Conservation (phyloP, 1,140 invertebrate species). For the Lanistes nyassanus region DNA sequence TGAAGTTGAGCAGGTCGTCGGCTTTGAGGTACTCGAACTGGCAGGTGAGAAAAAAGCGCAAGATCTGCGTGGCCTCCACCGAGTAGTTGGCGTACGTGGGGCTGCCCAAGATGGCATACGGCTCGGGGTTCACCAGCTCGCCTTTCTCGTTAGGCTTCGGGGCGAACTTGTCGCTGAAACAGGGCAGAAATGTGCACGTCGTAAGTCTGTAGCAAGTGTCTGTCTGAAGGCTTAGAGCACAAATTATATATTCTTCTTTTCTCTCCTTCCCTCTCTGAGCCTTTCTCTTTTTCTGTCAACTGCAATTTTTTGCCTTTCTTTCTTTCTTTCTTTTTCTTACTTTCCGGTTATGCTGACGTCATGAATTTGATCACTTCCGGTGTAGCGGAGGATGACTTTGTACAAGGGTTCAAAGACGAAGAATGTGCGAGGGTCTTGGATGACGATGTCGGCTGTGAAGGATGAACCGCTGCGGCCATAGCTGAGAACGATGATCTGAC, state of each 20-base stretch:
- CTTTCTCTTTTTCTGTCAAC: no score
- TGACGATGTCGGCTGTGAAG: slow-evolving; percentile 26
- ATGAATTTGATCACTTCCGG: slow-evolving; percentile 22
- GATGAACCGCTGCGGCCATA: slow-evolving; percentile 19
- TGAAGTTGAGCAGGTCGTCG: slow-evolving; percentile 27
- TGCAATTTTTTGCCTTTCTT: neutral
- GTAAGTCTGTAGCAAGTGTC: no score
- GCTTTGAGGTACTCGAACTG: slow-evolving; percentile 26
- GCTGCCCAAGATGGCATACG: slow-evolving; percentile 16
- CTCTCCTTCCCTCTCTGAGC: no score
- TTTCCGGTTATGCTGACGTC: slow-evolving; percentile 6
- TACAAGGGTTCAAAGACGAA: slow-evolving; percentile 24
- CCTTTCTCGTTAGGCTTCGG: slow-evolving; percentile 23
- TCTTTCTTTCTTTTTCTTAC: neutral
- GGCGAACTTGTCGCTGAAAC: slow-evolving; percentile 15
- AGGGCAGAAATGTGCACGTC: no score
- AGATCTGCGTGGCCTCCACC: slow-evolving; percentile 10
- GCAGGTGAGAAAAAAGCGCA: slow-evolving; percentile 15
- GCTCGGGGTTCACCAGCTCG: slow-evolving; percentile 22
- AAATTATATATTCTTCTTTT: no score
- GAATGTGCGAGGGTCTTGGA: slow-evolving; percentile 14
- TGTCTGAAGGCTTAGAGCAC: no score
- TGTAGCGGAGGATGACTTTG: slow-evolving; percentile 18
- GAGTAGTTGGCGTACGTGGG: slow-evolving; percentile 14
- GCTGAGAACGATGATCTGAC: slow-evolving; percentile 21